Conservation (phyloP, 1,140 invertebrate genomes). For the Drosophila jambulina region DNA sequence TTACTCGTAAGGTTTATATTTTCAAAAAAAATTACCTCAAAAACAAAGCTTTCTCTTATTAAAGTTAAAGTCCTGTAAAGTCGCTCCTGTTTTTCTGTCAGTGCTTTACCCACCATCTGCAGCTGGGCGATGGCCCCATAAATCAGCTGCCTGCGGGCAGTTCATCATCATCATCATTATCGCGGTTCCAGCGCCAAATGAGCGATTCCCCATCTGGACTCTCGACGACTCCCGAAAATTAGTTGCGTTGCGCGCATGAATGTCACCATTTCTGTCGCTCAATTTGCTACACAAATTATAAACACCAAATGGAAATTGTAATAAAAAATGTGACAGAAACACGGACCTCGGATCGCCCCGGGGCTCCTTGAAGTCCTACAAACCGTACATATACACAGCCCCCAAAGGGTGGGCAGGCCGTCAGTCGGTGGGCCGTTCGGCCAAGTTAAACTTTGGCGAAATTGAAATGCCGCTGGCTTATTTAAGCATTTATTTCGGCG, state of each 20-base stretch:
- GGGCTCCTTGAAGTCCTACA: conserved; percentile 1
- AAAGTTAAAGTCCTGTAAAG: not conserved
- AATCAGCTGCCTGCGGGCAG: conserved; percentile 72
- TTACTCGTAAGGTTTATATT: no score
- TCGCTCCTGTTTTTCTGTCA: not conserved
- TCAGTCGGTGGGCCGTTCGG: not conserved
- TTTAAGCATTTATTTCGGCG: conserved; percentile 72
- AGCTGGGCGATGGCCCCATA: conserved; percentile 45
- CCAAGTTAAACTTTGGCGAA: conserved; percentile 62
- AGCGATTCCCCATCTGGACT: conserved; percentile 55
- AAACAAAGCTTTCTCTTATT: not conserved
- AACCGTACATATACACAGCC: not conserved
- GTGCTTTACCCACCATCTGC: conserved; percentile 12
- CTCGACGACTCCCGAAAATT: conserved; percentile 43
- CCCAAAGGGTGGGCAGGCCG: conserved; percentile 16
- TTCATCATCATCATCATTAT: conserved; percentile 72
- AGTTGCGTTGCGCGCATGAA: conserved; percentile 62
- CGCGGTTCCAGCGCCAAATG: conserved; percentile 30
- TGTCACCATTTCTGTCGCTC: conserved; percentile 73
- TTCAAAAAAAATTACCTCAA: no score
- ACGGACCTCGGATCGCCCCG: conserved; percentile 25
- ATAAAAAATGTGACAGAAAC: conserved; percentile 50
- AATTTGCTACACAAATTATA: conserved; percentile 80
- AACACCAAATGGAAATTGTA: conserved; percentile 75
- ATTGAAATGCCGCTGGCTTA: conserved; percentile 79